These are phyloP conservation scores for Hypselothyrea guttata DNA, from an alignment of 2,888 invertebrate genomes.

Conservation along the genomic window DNA sequence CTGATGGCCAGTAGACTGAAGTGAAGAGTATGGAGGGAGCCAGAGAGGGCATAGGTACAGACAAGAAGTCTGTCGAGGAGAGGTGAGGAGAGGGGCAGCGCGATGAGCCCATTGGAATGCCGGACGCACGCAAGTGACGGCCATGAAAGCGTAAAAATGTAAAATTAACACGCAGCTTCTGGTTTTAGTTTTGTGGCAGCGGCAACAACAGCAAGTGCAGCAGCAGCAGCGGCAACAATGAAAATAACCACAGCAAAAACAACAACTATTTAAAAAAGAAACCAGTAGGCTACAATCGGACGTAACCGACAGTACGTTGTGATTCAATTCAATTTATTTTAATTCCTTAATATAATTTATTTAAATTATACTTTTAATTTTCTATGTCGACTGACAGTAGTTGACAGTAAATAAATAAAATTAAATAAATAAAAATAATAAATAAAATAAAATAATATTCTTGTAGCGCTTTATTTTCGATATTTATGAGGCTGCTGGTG, in stretches of 20 bases:
- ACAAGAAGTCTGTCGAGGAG: background rate
- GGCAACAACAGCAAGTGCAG: conserved; percentile 28
- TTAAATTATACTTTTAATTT: too few relatives aligned
- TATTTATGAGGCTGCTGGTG: too few relatives aligned
- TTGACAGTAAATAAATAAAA: too few relatives aligned
- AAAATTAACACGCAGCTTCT: conserved; percentile 77
- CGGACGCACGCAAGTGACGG: conserved; percentile 68
- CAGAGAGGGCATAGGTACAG: background rate
- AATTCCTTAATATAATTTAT: too few relatives aligned
- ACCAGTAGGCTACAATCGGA: too few relatives aligned
- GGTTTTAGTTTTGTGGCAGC: conserved; percentile 72
- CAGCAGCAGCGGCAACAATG: conserved; percentile 13
- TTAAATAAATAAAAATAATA: too few relatives aligned
- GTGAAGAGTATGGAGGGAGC: conserved; percentile 1
- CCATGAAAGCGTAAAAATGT: conserved; percentile 78
- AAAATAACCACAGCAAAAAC: conserved; percentile 15
- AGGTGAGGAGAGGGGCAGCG: background rate
- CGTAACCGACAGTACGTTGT: too few relatives aligned
- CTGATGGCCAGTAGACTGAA: conserved; percentile 9
- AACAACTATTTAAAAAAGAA: background rate
- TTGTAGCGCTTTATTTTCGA: too few relatives aligned
- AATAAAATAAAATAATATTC: too few relatives aligned
- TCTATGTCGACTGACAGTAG: too few relatives aligned
- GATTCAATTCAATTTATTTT: too few relatives aligned
- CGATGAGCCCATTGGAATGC: conserved; percentile 53